phyloP scores from a whole-genome alignment of 92 coral and sea anemone species.

The Epizoanthus illoricatus region DNA sequence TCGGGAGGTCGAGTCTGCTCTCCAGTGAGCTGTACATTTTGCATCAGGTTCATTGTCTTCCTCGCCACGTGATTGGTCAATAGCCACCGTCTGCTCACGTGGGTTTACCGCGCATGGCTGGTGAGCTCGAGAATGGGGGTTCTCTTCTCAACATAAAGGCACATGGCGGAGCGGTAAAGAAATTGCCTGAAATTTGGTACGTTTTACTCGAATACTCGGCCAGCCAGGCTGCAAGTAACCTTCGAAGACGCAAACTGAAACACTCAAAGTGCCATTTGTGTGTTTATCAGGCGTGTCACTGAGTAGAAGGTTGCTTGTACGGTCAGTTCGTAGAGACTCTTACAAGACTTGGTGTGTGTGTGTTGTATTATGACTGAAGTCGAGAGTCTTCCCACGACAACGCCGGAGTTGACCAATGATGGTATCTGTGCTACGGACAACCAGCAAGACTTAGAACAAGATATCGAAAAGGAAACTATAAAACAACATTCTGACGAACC shows the following conservation, averaged over 20 bases:
- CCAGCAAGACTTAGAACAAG: constrained; percentile 36
- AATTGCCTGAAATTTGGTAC: constrained; percentile 64
- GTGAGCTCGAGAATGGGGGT: constrained; percentile 17
- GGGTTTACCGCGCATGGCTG: constrained; percentile 36
- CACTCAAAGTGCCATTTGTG: constrained; percentile 74
- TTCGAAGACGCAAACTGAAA: constrained; percentile 93
- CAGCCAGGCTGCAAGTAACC: constrained; percentile 83
- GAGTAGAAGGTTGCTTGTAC: constrained; percentile 90
- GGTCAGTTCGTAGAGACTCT: constrained; percentile 75
- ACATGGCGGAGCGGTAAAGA: constrained; percentile 93
- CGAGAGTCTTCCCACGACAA: constrained; percentile 79
- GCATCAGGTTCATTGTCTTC: constrained; percentile 33
- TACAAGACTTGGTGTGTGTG: constrained; percentile 68
- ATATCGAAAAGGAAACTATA: constrained; percentile 42
- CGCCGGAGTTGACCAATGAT: constrained; percentile 74
- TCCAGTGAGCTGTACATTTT: constrained; percentile 32
- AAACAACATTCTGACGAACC: constrained; percentile 46
- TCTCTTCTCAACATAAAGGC: constrained; percentile 78
- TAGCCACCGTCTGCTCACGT: constrained; percentile 18
- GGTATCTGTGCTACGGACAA: constrained; percentile 44
- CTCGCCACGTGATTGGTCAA: constrained; percentile 25
- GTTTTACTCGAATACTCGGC: constrained; percentile 61
- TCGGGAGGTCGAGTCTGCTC: constrained; percentile 11
- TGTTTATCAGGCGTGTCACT: constrained; percentile 90
- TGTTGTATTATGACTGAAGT: constrained; percentile 96